Evolutionary conservation across 2,113 vertebrate species (phyloP).

Genomic region (Elanoides forficatus): DNA sequence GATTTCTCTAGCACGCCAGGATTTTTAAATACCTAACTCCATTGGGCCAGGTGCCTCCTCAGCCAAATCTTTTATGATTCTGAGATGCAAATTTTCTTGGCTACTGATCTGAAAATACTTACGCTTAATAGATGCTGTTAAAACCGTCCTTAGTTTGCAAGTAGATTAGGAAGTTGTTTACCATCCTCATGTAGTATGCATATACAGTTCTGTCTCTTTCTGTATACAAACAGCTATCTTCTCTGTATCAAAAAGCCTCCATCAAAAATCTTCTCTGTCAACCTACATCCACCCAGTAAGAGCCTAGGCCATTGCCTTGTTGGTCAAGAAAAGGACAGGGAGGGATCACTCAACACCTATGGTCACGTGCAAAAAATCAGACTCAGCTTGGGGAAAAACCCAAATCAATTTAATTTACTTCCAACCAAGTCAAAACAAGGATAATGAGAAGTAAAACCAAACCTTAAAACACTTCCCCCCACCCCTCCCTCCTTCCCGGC

Average conservation of each 20-base stretch:
- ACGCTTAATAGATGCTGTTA: background rate
- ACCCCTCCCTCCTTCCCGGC: too few species aligned
- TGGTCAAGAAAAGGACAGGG: too few species aligned
- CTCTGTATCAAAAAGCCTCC: background rate
- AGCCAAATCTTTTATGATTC: background rate
- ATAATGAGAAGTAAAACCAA: too few species aligned
- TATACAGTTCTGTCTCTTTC: background rate
- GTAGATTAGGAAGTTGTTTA: background rate
- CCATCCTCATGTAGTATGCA: background rate
- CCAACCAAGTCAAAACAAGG: too few species aligned
- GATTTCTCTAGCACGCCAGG: background rate
- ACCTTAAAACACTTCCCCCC: too few species aligned
- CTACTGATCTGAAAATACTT: background rate
- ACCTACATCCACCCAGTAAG: background rate
- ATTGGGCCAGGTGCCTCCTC: background rate
- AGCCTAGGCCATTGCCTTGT: background rate
- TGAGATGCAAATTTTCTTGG: background rate
- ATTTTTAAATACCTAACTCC: background rate
- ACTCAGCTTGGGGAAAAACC: too few species aligned
- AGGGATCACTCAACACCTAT: too few species aligned
- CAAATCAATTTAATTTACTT: too few species aligned
- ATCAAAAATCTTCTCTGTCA: background rate
- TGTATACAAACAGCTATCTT: background rate
- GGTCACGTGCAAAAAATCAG: too few species aligned
- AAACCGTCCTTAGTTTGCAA: background rate